phyloP scores from a whole-genome alignment of 1,140 invertebrate genomes.

The Centruroides vittatus region DNA sequence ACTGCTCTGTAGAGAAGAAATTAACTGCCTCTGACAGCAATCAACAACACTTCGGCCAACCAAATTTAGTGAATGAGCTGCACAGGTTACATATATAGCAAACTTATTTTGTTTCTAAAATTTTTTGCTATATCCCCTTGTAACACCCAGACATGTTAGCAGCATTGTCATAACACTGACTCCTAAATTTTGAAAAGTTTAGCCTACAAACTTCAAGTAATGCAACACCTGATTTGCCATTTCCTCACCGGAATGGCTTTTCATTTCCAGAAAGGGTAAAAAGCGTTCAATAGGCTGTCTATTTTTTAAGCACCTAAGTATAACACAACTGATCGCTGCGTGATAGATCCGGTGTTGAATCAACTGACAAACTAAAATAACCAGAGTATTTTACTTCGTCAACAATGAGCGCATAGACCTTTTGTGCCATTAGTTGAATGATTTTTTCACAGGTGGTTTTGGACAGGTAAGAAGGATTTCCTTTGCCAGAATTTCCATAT shows the following conservation, averaged over 20 bases:
- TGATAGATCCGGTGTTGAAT: constrained; percentile 29
- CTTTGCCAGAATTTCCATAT: background rate
- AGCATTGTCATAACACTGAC: too few species aligned
- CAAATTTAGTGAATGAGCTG: background rate
- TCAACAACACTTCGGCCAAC: background rate
- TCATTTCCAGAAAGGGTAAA: too few species aligned
- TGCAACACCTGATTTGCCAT: too few species aligned
- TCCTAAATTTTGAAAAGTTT: too few species aligned
- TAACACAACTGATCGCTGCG: constrained; percentile 26
- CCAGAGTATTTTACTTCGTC: constrained; percentile 12
- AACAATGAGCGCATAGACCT: background rate
- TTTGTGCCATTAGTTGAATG: constrained; percentile 1
- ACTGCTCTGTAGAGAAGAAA: background rate
- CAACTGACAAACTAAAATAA: constrained; percentile 28
- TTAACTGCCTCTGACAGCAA: background rate
- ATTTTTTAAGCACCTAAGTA: background rate
- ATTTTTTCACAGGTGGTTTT: background rate
- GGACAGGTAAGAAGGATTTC: background rate
- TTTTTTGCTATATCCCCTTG: background rate
- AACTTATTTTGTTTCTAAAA: background rate
- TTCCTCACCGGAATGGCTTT: too few species aligned
- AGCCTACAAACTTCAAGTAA: too few species aligned
- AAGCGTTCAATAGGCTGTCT: too few species aligned
- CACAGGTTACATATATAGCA: background rate
- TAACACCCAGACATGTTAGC: background rate